Base-by-base conservation (phyloP, 2,888 invertebrate genomes). In the Agonopterix alstromeriana region DNA sequence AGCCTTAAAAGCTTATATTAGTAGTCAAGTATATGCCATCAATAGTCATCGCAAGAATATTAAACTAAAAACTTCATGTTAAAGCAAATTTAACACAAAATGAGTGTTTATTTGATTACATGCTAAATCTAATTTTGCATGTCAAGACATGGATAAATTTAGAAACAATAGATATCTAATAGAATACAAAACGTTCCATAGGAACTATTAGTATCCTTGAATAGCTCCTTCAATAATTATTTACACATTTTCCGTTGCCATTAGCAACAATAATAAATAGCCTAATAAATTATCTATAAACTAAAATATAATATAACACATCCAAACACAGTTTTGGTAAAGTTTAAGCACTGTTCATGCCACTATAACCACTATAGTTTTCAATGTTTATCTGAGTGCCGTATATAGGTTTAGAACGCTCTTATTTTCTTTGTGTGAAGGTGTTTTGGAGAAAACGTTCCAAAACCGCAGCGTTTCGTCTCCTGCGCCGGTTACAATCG, bases 371-470 rank as follows among this genome's bases (percentile, higher is more conserved):
- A 35, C 35, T 36, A 44, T 44, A 9, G 44, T 35, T 14, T 12
- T 12, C 10, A 14, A 48, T 27, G 27, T 61, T 70, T 90, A 90
- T 77, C 85, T 90, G 17, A 90, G 79, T 58, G 97, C 95, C 42
- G 97, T 96, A 83, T 97, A 98, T 27, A 98, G 90, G 86, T 97
- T 98, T 50, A 98, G 90, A 47, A 97, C 97, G 54, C 97, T 97
- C 79, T 97, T 95, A 63, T 96, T 97, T 78, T 97, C 97, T 78
- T 96, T 96, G 73, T 97, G 97, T 50, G 97, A 97, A 38, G 97
- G 92, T 10, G 97, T 97, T 90, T 99, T 99, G 70, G 97, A 98
- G 87, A 99, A 99, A 0, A 99, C 98, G 89, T 98, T 98, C 99
- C 98, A 99, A 82, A 99, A 99, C 7, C 99, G 91, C 4, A 99